Conservation (phyloP, 2,797 vertebrate genomes). For the Cirrhinus molitorella region DNA sequence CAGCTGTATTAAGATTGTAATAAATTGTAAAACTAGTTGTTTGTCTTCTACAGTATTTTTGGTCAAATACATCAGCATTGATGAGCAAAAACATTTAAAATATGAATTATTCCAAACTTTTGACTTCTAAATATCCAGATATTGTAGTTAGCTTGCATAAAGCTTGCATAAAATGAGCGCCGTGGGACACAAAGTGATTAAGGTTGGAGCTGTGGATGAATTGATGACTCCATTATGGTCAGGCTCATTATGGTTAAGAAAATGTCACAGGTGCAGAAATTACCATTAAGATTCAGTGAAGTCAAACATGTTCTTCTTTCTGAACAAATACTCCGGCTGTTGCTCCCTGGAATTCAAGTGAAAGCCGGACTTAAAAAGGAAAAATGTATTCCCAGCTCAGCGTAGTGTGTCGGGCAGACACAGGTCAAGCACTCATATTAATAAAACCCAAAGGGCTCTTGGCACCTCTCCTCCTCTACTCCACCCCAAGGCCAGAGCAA, state of each 20-base stretch:
- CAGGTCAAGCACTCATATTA: conserved; percentile 68
- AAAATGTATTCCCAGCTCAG: conserved; percentile 52
- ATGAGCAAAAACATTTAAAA: background rate
- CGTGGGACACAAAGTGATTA: conserved; percentile 18
- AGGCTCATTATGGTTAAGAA: conserved; percentile 37
- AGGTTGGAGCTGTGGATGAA: conserved; percentile 13
- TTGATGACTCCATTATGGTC: conserved; percentile 38
- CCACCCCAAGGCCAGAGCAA: conserved; percentile 79
- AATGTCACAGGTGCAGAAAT: conserved; percentile 36
- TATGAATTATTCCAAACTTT: background rate
- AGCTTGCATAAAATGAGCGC: background rate
- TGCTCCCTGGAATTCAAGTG: conserved; percentile 11
- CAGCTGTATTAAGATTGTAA: no score
- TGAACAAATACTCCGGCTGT: conserved; percentile 18
- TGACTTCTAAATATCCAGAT: background rate
- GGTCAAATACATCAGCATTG: no score
- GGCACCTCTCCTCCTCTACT: conserved; percentile 74
- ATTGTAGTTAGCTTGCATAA: background rate
- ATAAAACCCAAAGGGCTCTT: conserved; percentile 69
- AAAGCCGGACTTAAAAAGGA: conserved; percentile 34
- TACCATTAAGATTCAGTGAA: conserved; percentile 34
- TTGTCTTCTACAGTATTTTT: no score
- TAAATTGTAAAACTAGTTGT: no score
- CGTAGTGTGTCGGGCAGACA: conserved; percentile 45
- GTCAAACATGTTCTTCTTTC: conserved; percentile 37